Evolutionary conservation across 2,797 vertebrate species (phyloP).

Genomic region (Danionella dracula): DNA sequence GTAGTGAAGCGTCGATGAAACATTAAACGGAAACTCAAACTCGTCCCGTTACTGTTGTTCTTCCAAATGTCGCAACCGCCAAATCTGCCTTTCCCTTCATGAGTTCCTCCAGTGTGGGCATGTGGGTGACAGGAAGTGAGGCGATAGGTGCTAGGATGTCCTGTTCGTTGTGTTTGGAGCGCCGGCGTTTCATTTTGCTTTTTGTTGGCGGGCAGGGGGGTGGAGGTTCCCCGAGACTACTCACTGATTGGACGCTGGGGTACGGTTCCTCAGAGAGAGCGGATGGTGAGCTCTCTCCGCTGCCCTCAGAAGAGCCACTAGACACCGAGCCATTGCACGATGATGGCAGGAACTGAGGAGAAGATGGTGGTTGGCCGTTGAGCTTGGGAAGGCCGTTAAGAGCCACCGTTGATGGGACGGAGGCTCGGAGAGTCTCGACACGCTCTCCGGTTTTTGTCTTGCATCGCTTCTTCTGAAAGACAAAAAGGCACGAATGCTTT

Average conservation of each 20-base stretch:
- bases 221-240: constrained; percentile 67
- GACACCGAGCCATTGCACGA: constrained; percentile 68
- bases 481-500: not conserved
- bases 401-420: constrained; percentile 59
- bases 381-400: constrained; percentile 76
- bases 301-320: constrained; percentile 77
- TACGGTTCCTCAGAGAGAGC: constrained; percentile 87
- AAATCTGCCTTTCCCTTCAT: constrained; percentile 93
- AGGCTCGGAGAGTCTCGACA: constrained; percentile 76
- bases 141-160: constrained; percentile 68
- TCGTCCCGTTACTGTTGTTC: constrained; percentile 83
- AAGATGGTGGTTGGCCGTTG: constrained; percentile 68
- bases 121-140: constrained; percentile 58
- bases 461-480: constrained; percentile 86
- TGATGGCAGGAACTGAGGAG: constrained; percentile 69
- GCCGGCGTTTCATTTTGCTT: constrained; percentile 83
- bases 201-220: constrained; percentile 61
- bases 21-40: constrained; percentile 65
- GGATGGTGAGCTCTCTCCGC: constrained; percentile 81
- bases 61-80: constrained; percentile 82
- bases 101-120: constrained; percentile 88
- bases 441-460: constrained; percentile 86
- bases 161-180: constrained; percentile 75
- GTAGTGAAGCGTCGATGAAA: not conserved
- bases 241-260: constrained; percentile 72